These are phyloP conservation scores for Dallia pectoralis DNA, from an alignment of 2,797 vertebrate species.

Conservation along the genomic window DNA sequence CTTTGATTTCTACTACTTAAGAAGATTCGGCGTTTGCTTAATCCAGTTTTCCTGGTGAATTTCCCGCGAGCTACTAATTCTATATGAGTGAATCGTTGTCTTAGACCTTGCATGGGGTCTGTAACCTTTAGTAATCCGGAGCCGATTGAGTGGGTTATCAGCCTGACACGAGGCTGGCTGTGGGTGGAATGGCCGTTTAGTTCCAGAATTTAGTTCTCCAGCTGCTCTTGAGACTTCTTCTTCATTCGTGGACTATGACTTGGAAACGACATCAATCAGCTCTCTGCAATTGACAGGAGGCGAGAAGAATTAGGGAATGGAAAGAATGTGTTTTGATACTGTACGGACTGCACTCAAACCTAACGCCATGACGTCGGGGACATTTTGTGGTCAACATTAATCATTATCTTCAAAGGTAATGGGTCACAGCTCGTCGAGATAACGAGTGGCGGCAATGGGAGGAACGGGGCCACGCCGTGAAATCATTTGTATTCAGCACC, in stretches of 20 bases:
- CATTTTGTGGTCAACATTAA: neutral
- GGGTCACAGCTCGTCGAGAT: neutral
- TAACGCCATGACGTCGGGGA: neutral
- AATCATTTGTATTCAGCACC: constrained; percentile 11
- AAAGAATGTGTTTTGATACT: neutral
- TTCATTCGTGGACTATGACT: neutral
- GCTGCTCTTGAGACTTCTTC: neutral
- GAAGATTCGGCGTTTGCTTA: constrained; percentile 69
- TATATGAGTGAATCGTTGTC: constrained; percentile 52
- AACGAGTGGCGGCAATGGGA: neutral
- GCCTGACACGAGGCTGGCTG: constrained; percentile 26
- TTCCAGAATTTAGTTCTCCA: neutral
- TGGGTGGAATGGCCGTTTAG: neutral
- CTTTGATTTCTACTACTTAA: constrained; percentile 71
- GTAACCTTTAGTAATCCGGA: constrained; percentile 43
- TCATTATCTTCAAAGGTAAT: neutral
- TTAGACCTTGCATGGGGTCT: constrained; percentile 39
- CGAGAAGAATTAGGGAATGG: neutral
- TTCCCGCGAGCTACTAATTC: constrained; percentile 67
- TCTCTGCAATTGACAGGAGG: neutral
- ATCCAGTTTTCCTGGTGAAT: constrained; percentile 69
- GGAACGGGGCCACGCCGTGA: neutral
- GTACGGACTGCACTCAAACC: neutral
- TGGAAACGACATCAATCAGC: neutral
- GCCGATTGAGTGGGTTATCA: constrained; percentile 42